These are phyloP conservation scores for Acanthosepion esculentum DNA, from an alignment of 2,888 invertebrate species.

Conservation along the genomic window DNA sequence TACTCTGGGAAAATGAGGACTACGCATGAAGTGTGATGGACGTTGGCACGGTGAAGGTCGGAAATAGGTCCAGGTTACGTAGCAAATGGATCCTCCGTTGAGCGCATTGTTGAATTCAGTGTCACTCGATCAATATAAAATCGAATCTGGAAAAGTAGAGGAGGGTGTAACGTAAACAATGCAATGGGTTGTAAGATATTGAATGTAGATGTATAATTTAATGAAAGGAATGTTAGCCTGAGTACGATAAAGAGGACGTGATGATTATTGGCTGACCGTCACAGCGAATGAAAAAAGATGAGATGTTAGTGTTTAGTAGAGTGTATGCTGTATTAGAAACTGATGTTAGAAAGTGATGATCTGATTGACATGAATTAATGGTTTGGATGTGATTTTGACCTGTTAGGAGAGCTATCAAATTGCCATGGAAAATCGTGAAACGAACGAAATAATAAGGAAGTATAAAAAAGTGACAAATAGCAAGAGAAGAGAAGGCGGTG, in stretches of 20 bases:
- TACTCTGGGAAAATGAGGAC: neutral
- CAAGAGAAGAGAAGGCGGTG: no score
- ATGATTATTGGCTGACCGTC: neutral
- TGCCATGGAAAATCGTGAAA: neutral
- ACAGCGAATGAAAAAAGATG: neutral
- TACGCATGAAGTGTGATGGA: neutral
- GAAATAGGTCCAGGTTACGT: neutral
- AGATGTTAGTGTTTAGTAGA: neutral
- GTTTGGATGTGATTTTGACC: neutral
- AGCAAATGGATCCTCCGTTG: neutral
- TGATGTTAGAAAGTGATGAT: neutral
- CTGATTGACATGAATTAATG: neutral
- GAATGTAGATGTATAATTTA: neutral
- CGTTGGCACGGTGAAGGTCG: neutral
- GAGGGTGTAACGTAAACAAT: neutral
- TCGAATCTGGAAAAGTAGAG: neutral
- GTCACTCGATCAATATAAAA: neutral
- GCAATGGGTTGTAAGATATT: neutral
- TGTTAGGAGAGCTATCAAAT: neutral
- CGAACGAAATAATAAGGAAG: neutral
- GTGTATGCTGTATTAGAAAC: neutral
- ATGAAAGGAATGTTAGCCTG: no score
- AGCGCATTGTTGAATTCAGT: neutral
- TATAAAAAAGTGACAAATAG: no score
- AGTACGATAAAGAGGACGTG: neutral